Base-by-base conservation (phyloP, 2,888 invertebrate genomes). In the Andrena flavipes region DNA sequence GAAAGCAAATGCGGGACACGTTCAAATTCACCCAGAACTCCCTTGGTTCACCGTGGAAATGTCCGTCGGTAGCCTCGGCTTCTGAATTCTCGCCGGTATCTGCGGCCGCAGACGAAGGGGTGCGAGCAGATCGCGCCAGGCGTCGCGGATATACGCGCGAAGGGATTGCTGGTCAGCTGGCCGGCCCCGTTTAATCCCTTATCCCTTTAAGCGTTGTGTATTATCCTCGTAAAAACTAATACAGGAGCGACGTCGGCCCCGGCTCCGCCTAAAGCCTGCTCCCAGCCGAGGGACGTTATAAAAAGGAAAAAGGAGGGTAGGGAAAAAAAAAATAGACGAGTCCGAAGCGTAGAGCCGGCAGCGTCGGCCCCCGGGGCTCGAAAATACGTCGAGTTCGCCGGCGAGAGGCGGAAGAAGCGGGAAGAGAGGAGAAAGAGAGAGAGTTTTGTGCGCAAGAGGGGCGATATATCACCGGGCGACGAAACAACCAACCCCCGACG, bases 161-260 rank as follows among this genome's bases (percentile, higher is more conserved):
- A 74, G 83, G 88, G 78, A 84, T 88, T 78, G 80, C 88, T 88
- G 86, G 89, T 87, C 87, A 82, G 87, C 81, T 77, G 82, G 79
- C 64, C 68, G 76, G 91, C 80, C 84, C 65, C 86, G 89, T 92
- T 94, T 93, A 94, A 94, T 94, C 93, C 92, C 87, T 93, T 94
- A 93, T 93, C 93, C 93, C 90, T 93, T 92, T 93, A 93, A 93
- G 92, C 93, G 92, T 93, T 93, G 93, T 94, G 93, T 93, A 94
- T 93, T 93, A 93, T 92, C 91, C 92, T 93, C 94, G 91, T 94
- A 94, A 94, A 94, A 94, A 93, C 92, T 93, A 93, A 94, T 94
- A 93, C 91, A 92, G 90, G 84, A 86, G 84, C 88, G 86, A 82
- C 84, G 85, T 77, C 74, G 88, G 85, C 79, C 42, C 80, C 81